Evolutionary conservation across 2,113 vertebrate species (phyloP).

Genomic region (Gymnogyps californianus): DNA sequence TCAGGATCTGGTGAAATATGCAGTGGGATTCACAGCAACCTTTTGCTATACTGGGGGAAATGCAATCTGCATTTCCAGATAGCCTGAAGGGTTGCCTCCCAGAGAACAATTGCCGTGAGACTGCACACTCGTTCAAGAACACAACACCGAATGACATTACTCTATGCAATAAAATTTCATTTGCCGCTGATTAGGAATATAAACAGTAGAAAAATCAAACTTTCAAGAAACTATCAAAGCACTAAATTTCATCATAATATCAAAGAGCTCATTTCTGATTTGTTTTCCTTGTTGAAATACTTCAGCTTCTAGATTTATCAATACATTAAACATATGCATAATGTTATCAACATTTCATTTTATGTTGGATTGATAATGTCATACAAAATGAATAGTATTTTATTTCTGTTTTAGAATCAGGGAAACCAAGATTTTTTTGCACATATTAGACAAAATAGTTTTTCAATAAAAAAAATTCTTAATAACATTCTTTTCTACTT

Average conservation of each 20-base stretch:
- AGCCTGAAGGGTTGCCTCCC: background rate
- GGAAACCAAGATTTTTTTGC: background rate
- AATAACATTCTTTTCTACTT: background rate
- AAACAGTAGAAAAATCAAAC: background rate
- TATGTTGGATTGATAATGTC: background rate
- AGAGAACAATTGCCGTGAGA: background rate
- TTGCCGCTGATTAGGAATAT: background rate
- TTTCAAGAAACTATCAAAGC: background rate
- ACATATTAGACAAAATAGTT: background rate
- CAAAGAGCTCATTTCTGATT: fast-evolving
- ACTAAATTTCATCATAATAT: background rate
- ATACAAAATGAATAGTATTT: background rate
- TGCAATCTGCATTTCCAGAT: background rate
- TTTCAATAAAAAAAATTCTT: background rate
- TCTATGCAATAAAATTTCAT: background rate
- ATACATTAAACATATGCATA: background rate
- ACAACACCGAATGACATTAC: background rate
- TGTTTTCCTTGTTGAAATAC: background rate
- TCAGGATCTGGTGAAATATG: background rate
- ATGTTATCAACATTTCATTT: background rate
- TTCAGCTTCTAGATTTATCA: background rate
- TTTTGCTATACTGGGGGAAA: background rate
- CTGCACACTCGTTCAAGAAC: background rate
- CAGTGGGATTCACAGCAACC: background rate
- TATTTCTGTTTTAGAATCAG: background rate